These are phyloP conservation scores for Echinarachnius parma DNA, from an alignment of 53 echinoderm and acorn worm species.

Conservation along the genomic window DNA sequence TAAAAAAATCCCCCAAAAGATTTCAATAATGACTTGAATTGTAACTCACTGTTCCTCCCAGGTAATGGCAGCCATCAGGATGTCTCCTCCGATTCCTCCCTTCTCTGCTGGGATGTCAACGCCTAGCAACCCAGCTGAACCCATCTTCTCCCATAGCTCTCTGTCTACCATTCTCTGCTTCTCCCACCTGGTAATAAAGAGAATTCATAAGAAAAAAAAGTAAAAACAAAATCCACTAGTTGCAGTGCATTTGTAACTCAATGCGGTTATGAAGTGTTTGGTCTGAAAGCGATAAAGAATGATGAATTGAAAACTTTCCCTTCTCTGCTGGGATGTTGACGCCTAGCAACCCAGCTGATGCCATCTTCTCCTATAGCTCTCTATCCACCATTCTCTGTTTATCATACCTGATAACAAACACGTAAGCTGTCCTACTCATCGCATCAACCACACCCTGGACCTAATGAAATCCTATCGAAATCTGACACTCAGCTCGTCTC, in stretches of 20 bases:
- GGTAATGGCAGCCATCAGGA: constrained; percentile 28
- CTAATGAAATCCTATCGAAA: too few relatives aligned
- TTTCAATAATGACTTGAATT: too few relatives aligned
- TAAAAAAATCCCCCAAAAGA: too few relatives aligned
- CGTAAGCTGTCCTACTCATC: too few relatives aligned
- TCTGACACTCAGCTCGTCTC: too few relatives aligned
- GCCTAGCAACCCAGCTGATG: constrained; percentile 50
- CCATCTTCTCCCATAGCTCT: constrained; percentile 52
- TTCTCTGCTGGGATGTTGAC: constrained; percentile 41
- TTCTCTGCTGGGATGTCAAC: constrained; percentile 42
- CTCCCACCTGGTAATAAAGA: constrained; percentile 34
- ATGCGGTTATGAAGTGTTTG: too few relatives aligned
- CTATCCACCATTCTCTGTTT: constrained; percentile 44
- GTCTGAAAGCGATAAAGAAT: too few relatives aligned
- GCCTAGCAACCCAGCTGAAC: constrained; percentile 52
- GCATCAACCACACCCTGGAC: too few relatives aligned
- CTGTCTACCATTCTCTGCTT: constrained; percentile 44
- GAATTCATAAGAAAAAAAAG: too few relatives aligned
- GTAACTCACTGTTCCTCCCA: constrained; percentile 61
- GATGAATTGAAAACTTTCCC: too few relatives aligned
- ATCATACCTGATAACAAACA: constrained; percentile 35
- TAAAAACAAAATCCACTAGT: too few relatives aligned
- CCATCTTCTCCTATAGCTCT: constrained; percentile 50
- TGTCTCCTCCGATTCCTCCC: constrained; percentile 58
- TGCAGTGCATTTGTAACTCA: too few relatives aligned